Base-by-base conservation (phyloP, 2,888 invertebrate species). In the Ceramica pisi region DNA sequence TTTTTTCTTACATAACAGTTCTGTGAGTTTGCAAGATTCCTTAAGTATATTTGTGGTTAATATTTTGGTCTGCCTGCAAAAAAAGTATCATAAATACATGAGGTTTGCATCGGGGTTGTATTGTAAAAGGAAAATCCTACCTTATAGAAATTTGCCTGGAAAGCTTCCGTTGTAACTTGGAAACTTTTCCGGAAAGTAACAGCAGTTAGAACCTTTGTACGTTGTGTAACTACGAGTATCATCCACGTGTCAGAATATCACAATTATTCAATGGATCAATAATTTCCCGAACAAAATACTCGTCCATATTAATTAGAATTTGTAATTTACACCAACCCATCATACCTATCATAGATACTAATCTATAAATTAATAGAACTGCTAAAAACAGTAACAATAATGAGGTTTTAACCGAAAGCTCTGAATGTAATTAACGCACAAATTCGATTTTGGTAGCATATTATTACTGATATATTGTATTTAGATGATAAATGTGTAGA, bases 391-490 rank as follows among this genome's bases (percentile, higher is more conserved):
- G 10, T 60, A 12, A 8, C 62, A 73, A 41, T 48, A 48, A 50
- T 67, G 38, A 38, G 23, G 23, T 75, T 77, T 44, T 65, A 69
- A 59, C 61, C 81, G 48, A 75, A 50, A 59, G 53, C 69, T 23
- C 41, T 41, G 69, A 48, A 48, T 61, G 50, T 75, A 75, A 80
- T 78, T 80, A 78, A 62, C 23, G 64, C 64, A 19, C 9, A 23
- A 74, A 75, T 75, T 68, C 51, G 69, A 65, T 75, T 80, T 65
- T 26, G 48, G 9, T 31, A 9, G 16, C 60, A 64, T 74, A 23
- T 55, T 60, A 77, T 67, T 60, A 46, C 12, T 64, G 38, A 74
- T 46, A 23, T 23, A 62, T 65, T 68, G 69, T 59, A 46, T 44
- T 61, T 38, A 26, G 48, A 53, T 68, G 48, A 74, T 10, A 67